Conservation (phyloP, 2,888 invertebrate species). For the Kryphioiulus occultus region DNA sequence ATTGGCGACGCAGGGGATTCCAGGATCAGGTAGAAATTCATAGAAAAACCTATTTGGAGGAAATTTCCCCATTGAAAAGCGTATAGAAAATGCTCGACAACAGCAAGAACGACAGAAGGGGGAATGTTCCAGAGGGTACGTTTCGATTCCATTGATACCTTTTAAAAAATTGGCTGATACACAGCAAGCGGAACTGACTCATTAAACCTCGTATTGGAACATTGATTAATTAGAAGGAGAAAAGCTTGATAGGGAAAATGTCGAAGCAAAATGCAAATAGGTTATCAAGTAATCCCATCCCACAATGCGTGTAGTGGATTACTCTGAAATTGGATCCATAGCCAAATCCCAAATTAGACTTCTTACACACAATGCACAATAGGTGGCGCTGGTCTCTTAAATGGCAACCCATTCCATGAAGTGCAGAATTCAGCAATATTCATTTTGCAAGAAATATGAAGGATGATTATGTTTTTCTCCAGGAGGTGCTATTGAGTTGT, state of each 20-base stretch:
- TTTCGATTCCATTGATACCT: not conserved
- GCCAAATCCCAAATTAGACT: not conserved
- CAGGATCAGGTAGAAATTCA: conserved; percentile 12
- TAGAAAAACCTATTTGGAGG: not conserved
- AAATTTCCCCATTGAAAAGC: not conserved
- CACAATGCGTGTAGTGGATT: not conserved
- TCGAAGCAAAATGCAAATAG: not conserved
- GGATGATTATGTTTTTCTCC: too few species aligned
- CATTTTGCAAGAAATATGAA: too few species aligned
- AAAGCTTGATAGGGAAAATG: not conserved
- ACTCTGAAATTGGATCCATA: not conserved
- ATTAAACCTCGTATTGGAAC: not conserved
- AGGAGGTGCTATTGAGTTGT: too few species aligned
- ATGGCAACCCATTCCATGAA: too few species aligned
- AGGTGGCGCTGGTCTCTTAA: not conserved
- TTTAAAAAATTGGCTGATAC: not conserved
- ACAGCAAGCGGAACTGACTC: conserved; percentile 31
- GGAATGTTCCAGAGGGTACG: not conserved
- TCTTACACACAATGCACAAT: not conserved
- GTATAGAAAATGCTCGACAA: conserved; percentile 16
- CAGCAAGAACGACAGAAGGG: not conserved
- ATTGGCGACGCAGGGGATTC: not conserved
- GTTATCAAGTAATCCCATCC: not conserved
- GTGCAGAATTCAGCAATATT: too few species aligned
- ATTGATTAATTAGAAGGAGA: not conserved